Conservation (phyloP, 2,888 invertebrate genomes). For the Microdon myrmicae region DNA sequence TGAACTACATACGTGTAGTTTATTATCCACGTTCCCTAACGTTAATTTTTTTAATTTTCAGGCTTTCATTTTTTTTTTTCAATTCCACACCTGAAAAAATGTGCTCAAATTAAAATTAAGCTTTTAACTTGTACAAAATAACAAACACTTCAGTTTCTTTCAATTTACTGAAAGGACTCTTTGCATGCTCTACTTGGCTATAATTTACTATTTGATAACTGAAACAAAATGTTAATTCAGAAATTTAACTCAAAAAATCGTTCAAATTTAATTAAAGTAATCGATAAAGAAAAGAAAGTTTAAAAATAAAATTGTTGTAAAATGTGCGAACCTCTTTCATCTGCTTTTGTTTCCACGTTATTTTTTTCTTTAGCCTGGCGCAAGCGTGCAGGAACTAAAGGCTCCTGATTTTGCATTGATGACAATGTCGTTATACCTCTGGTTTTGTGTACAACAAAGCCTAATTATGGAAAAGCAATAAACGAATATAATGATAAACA, state of each 20-base stretch:
- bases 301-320: conserved; percentile 32
- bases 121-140: too few species aligned
- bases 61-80: too few species aligned
- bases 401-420: conserved; percentile 71
- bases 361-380: conserved; percentile 73
- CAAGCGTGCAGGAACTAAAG: conserved; percentile 70
- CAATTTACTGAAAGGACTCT: too few species aligned
- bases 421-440: conserved; percentile 82
- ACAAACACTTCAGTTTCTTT: too few species aligned
- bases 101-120: too few species aligned
- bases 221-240: conserved; percentile 6
- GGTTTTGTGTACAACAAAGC: conserved; percentile 83
- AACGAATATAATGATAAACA: conserved; percentile 19
- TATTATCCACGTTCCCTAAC: too few species aligned
- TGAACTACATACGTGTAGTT: too few species aligned
- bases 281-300: conserved; percentile 29
- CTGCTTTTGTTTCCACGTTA: conserved; percentile 74
- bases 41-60: too few species aligned
- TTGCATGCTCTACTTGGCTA: too few species aligned
- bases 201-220: conserved; percentile 39
- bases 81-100: too few species aligned
- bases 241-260: neutral
- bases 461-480: conserved; percentile 53
- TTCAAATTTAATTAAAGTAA: conserved; percentile 13
- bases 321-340: conserved; percentile 71